Evolutionary conservation across 2,888 invertebrate genomes (phyloP).

Genomic region (Cetonia aurata): DNA sequence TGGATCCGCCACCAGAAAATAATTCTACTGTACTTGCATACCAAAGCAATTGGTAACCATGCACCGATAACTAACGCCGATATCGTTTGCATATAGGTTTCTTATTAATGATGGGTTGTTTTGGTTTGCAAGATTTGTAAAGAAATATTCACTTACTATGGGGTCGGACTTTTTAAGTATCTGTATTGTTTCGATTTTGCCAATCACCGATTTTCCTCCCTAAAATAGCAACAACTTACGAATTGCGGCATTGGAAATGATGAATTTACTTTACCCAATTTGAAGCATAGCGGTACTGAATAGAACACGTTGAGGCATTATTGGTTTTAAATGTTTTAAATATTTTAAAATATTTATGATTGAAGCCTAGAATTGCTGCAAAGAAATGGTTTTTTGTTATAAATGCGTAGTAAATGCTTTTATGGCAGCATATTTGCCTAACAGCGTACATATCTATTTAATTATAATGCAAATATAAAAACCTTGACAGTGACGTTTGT

Average conservation of each 20-base stretch:
- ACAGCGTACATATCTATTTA: constrained; percentile 3
- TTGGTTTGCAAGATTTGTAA: no score
- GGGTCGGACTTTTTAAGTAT: not conserved
- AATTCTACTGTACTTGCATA: no score
- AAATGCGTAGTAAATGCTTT: not conserved
- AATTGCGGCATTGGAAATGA: not conserved
- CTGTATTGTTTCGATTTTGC: not conserved
- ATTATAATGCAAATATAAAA: constrained; percentile 1
- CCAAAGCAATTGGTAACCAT: no score
- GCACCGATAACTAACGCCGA: no score
- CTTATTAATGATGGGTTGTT: no score
- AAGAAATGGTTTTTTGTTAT: not conserved
- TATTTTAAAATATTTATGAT: constrained; percentile 1
- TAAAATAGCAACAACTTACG: constrained; percentile 9
- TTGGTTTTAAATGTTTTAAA: constrained; percentile 18
- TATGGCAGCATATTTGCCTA: constrained; percentile 10
- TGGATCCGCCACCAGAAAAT: no score
- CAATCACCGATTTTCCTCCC: constrained; percentile 1
- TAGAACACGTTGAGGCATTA: not conserved
- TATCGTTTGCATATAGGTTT: no score
- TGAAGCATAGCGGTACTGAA: not conserved
- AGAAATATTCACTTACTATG: constrained; percentile 1
- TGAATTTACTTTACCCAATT: constrained; percentile 4
- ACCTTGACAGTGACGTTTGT: constrained; percentile 16
- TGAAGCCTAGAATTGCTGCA: not conserved